Evolutionary conservation across 2,888 invertebrate genomes (phyloP).

Genomic region (Serrognathus titanus): DNA sequence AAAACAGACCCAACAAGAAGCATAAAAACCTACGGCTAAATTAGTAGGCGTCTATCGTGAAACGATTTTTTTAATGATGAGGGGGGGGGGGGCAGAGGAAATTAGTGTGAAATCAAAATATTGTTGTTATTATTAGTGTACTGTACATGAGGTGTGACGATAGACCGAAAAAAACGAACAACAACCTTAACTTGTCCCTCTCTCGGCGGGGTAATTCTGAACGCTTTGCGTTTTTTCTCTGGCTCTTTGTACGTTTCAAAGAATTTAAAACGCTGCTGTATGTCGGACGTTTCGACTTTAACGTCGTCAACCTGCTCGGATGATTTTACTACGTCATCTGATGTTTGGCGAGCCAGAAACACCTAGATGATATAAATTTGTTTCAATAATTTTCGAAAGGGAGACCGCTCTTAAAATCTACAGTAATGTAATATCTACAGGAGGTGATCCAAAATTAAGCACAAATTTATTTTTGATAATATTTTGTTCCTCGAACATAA

Average conservation of each 20-base stretch:
- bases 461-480: no score
- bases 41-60: background rate
- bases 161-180: background rate
- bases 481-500: no score
- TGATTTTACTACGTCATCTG: constrained; percentile 71
- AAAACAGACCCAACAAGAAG: constrained; percentile 2
- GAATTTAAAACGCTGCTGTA: constrained; percentile 84
- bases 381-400: background rate
- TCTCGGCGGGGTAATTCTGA: constrained; percentile 85
- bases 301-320: constrained; percentile 73
- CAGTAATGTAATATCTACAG: no score
- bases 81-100: background rate
- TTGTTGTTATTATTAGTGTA: background rate
- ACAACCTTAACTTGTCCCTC: constrained; percentile 68
- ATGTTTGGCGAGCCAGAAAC: constrained; percentile 53
- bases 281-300: constrained; percentile 75
- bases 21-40: background rate
- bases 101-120: constrained; percentile 4
- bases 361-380: constrained; percentile 39
- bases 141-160: background rate
- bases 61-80: background rate
- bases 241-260: constrained; percentile 83
- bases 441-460: no score
- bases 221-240: constrained; percentile 64
- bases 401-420: no score